Conservation (phyloP, 2,113 vertebrate species). For the Nannobrachium achirus region DNA sequence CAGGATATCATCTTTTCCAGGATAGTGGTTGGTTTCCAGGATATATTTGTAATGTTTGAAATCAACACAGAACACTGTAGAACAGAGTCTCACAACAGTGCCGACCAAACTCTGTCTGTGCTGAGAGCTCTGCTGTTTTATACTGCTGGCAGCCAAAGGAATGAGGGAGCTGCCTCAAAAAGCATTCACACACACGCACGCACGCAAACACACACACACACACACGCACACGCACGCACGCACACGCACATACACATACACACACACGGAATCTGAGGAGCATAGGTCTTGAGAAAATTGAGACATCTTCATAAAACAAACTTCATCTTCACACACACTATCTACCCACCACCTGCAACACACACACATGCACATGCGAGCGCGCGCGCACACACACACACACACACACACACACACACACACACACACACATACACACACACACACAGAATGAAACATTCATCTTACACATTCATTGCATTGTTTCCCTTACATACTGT, state of each 20-base stretch:
- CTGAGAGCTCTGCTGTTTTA: neutral
- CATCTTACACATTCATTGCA: too few relatives aligned
- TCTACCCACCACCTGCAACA: neutral
- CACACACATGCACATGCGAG: neutral
- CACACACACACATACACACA: too few relatives aligned
- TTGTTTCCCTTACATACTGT: neutral
- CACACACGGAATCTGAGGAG: neutral
- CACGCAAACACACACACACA: neutral
- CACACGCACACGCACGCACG: neutral
- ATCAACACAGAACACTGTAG: neutral
- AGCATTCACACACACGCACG: neutral
- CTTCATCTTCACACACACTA: too few relatives aligned
- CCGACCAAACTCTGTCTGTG: neutral
- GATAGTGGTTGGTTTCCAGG: neutral
- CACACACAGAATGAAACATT: too few relatives aligned
- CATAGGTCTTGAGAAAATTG: too few relatives aligned
- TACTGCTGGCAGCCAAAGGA: neutral
- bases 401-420: conserved; percentile 1
- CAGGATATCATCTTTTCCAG: conserved; percentile 1
- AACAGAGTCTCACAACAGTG: neutral
- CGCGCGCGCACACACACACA: neutral
- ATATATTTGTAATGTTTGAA: neutral
- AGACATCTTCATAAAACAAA: neutral
- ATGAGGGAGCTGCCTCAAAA: neutral
- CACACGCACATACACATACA: neutral